phyloP scores from a whole-genome alignment of 2,113 vertebrate genomes.

The Corythornis madagascariensis region DNA sequence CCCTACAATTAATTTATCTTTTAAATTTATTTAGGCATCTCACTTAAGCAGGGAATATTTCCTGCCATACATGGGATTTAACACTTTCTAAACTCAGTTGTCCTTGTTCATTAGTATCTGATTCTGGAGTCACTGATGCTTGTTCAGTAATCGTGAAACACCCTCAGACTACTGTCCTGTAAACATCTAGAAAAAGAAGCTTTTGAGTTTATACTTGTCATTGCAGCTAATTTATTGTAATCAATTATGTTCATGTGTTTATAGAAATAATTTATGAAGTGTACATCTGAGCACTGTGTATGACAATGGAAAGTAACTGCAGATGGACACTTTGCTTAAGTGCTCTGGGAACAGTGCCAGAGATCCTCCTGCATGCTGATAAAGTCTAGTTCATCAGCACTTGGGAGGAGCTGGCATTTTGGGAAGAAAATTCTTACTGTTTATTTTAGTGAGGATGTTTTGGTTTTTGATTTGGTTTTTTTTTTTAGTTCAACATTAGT shows the following conservation, averaged over 20 bases:
- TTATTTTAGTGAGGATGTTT: neutral
- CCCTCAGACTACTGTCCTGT: neutral
- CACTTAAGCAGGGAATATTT: neutral
- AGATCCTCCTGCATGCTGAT: neutral
- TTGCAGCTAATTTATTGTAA: neutral
- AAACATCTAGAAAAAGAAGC: neutral
- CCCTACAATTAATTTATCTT: neutral
- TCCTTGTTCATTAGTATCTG: neutral
- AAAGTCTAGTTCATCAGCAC: neutral
- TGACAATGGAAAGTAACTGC: neutral
- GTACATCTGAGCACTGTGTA: neutral
- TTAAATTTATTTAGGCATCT: neutral
- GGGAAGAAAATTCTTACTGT: neutral
- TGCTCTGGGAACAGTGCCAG: constrained; percentile 5
- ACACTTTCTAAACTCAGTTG: neutral
- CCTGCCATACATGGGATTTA: neutral
- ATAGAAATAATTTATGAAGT: neutral
- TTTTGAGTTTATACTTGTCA: neutral
- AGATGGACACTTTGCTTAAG: neutral
- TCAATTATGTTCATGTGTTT: neutral
- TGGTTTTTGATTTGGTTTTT: neutral
- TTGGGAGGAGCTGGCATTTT: neutral
- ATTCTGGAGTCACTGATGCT: neutral
- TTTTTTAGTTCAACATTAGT: neutral
- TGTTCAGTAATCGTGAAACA: neutral